Evolutionary conservation across 2,797 vertebrate species (phyloP).

Genomic region (Miichthys miiuy): DNA sequence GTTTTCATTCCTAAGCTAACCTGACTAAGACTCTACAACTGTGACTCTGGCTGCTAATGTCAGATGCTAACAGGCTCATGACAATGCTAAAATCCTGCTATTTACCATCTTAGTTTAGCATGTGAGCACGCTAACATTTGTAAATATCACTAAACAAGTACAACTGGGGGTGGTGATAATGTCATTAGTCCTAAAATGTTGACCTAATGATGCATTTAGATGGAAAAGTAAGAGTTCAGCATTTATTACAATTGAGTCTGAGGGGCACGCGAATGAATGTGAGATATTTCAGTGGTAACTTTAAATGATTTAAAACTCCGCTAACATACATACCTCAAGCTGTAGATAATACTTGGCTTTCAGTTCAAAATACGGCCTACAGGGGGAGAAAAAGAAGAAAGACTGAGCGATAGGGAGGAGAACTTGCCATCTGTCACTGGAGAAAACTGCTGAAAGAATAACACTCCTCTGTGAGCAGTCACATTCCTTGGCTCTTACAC

Average conservation of each 20-base stretch:
- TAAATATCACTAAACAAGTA: neutral
- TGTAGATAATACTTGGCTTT: slow-evolving; percentile 98
- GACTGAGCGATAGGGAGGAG: slow-evolving; percentile 30
- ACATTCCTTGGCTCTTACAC: slow-evolving; percentile 79
- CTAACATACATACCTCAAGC: slow-evolving; percentile 89
- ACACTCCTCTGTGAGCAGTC: slow-evolving; percentile 59
- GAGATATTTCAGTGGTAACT: too few species aligned
- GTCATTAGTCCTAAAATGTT: neutral
- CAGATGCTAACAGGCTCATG: neutral
- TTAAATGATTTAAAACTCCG: neutral
- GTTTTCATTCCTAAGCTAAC: neutral
- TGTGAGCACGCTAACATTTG: neutral
- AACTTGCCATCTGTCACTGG: slow-evolving; percentile 47
- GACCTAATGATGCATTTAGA: neutral
- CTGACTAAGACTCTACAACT: neutral
- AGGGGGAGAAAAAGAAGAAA: slow-evolving; percentile 63
- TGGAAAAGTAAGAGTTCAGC: neutral
- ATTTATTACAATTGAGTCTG: neutral
- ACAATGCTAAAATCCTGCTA: neutral
- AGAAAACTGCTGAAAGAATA: slow-evolving; percentile 63
- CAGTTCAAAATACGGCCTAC: slow-evolving; percentile 97
- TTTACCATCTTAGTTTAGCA: neutral
- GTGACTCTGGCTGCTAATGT: neutral
- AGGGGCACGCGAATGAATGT: too few species aligned
- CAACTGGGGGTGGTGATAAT: neutral